Base-by-base conservation (phyloP, 2,113 vertebrate species). In the Hepsetus odoe region DNA sequence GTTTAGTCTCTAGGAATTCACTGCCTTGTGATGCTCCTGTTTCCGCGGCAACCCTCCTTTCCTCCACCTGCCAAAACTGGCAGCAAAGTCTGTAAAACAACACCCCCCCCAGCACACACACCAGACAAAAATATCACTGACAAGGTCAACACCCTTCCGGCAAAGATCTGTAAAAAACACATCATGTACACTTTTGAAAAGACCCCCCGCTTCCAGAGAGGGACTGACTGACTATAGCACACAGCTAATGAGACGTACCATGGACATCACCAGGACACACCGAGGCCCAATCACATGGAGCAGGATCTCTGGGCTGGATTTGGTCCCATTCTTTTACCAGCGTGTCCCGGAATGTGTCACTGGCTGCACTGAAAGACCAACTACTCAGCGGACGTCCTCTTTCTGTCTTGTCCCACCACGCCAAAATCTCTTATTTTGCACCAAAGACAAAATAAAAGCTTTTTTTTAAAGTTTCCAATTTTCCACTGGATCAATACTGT, bases 111-210 rank as follows among this genome's bases (percentile, higher is more conserved):
- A 77, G 81, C 78, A 18, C 46, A 46, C 76, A 86, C 88, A 84
- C 82, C 76, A 86, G 88, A 84, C 82, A 86, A 85, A 90, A 91
- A 89, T 89, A 87, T 86, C 86, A 86, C 85, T 85, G 87, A 86
- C 89, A 89, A 90, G 91, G 91, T 91, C 90, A 91, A 85, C 78
- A 85, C 85, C 86, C 87, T 49, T 59, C 84, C 89, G 86, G 86
- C 88, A 84, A 82, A 83, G 81, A 83, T 85, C 42, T 84, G 80
- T 76, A 74, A 79, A 80, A 85, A 87, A 86, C 80, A 88, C 80
- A 88, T 79, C 80, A 66, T 82, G 80, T 85, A 80, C 7, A 33
- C 65, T 82, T 85, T 84, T 58, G 79, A 80, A 75, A 76, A 82
- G 66, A 76, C 40, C 32, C 77, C 68, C 78, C 59, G 73, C 66